These are phyloP conservation scores for Lanistes nyassanus DNA, from an alignment of 1,140 invertebrate genomes.

Conservation along the genomic window DNA sequence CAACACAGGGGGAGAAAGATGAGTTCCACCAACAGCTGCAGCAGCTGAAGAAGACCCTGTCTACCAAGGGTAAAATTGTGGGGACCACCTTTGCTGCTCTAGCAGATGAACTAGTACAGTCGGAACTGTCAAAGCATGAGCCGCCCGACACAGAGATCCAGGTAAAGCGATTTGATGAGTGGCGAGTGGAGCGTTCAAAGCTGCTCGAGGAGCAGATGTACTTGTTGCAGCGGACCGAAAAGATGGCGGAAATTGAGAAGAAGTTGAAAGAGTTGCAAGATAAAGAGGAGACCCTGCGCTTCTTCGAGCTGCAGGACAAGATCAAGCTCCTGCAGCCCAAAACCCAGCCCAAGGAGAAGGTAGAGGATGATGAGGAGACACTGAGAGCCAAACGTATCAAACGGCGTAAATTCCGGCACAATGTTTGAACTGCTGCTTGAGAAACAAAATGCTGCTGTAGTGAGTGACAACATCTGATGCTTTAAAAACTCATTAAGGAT, in stretches of 20 bases:
- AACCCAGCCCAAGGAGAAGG: slow-evolving; percentile 12
- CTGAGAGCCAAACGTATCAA: slow-evolving; percentile 27
- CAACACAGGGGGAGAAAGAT: slow-evolving; percentile 45
- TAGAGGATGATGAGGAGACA: slow-evolving; percentile 31
- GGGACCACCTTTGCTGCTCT: slow-evolving; percentile 23
- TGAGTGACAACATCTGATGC: too few species aligned
- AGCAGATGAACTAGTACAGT: slow-evolving; percentile 25
- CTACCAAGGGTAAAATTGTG: slow-evolving; percentile 22
- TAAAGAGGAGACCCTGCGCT: slow-evolving; percentile 39
- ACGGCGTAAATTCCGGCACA: slow-evolving; percentile 26
- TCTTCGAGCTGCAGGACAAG: slow-evolving; percentile 31
- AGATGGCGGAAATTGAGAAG: slow-evolving; percentile 37
- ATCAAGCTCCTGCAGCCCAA: slow-evolving; percentile 14
- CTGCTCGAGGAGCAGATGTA: slow-evolving; percentile 35
- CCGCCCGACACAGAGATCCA: slow-evolving; percentile 30
- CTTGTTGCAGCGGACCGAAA: slow-evolving; percentile 24
- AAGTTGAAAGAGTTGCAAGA: slow-evolving; percentile 40
- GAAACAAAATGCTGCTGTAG: too few species aligned
- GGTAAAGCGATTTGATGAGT: slow-evolving; percentile 22
- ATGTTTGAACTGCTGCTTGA: slow-evolving; percentile 3
- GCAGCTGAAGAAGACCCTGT: slow-evolving; percentile 24
- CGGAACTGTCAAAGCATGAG: slow-evolving; percentile 33
- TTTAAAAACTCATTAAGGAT: too few species aligned
- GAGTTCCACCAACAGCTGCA: slow-evolving; percentile 12
- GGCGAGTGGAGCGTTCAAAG: slow-evolving; percentile 28